phyloP scores from a whole-genome alignment of 2,113 vertebrate species.

The Calidris pygmaea region DNA sequence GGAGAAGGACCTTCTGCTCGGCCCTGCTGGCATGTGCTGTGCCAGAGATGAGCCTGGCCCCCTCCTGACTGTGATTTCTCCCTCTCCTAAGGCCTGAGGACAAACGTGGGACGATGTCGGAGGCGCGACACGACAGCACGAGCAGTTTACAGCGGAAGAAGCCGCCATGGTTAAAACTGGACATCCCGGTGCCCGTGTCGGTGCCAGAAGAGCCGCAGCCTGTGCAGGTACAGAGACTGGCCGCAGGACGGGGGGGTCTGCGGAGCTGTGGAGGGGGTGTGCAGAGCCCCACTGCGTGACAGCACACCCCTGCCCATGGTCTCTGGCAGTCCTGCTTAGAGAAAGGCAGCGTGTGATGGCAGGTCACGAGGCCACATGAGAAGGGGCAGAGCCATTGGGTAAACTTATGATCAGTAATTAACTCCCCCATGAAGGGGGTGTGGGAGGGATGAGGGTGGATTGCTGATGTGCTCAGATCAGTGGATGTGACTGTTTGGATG shows the following conservation, averaged over 20 bases:
- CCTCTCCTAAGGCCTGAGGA: slow-evolving; percentile 74
- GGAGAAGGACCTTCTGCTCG: rapidly evolving
- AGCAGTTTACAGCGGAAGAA: slow-evolving; percentile 98
- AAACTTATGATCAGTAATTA: not conserved
- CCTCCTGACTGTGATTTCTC: not conserved
- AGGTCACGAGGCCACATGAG: not conserved
- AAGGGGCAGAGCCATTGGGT: not conserved
- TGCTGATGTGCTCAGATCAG: not conserved
- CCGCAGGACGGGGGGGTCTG: not conserved
- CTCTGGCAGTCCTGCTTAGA: not conserved
- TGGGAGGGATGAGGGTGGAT: not conserved
- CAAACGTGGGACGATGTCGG: slow-evolving; percentile 83
- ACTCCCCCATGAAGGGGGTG: not conserved
- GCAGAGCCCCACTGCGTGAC: not conserved
- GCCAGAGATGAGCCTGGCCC: not conserved
- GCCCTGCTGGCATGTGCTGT: rapidly evolving
- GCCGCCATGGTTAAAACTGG: slow-evolving; percentile 93
- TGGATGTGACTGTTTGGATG: not conserved
- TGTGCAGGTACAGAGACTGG: slow-evolving; percentile 79
- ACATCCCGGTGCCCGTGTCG: slow-evolving; percentile 82
- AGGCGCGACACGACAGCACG: slow-evolving; percentile 86
- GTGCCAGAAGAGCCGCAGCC: slow-evolving; percentile 82
- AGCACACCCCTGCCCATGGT: not conserved
- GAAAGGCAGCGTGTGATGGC: not conserved
- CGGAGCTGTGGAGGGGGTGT: rapidly evolving